Percentiles rank a stretch among this genome's conserved stretches.
Evolutionary conservation across 2,888 invertebrate genomes (phyloP).

Genomic region (Volucella zonaria): DNA sequence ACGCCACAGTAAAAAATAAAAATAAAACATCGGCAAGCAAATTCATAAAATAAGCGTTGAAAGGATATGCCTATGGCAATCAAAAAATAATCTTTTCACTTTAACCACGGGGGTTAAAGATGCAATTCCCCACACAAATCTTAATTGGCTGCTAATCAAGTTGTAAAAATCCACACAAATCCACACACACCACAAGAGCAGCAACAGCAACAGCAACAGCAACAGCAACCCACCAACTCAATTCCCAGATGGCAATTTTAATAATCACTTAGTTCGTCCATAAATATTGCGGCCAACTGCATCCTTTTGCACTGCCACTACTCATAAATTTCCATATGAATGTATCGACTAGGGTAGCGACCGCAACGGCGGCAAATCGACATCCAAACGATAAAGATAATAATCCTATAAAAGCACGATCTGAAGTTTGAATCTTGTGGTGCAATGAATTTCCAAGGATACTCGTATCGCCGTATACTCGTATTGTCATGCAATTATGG

Average conservation of each 20-base stretch:
- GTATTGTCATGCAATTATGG: constrained; percentile 53
- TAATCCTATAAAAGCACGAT: constrained; percentile 61
- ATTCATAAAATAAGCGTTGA: constrained; percentile 10
- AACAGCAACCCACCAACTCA: neutral
- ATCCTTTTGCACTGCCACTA: constrained; percentile 36
- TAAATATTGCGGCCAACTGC: constrained; percentile 17
- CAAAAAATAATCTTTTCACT: constrained; percentile 2
- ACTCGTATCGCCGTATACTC: constrained; percentile 10
- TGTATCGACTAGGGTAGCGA: constrained; percentile 17
- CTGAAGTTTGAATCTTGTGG: constrained; percentile 2
- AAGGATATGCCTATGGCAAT: constrained; percentile 1
- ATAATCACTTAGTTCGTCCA: constrained; percentile 52
- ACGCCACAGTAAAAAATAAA: too few relatives aligned
- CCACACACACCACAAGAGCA: constrained; percentile 8
- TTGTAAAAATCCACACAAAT: constrained; percentile 58
- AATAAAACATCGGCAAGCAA: too few relatives aligned
- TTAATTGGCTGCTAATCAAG: constrained; percentile 72
- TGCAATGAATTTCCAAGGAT: neutral
- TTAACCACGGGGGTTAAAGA: neutral
- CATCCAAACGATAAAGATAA: constrained; percentile 57
- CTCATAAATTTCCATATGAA: constrained; percentile 61
- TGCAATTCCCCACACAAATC: constrained; percentile 44
- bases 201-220: constrained; percentile 1
- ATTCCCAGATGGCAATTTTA: constrained; percentile 35
- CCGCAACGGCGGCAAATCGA: neutral